Conservation (phyloP, 2,797 vertebrate genomes). For the Phataginus tetradactyla region DNA sequence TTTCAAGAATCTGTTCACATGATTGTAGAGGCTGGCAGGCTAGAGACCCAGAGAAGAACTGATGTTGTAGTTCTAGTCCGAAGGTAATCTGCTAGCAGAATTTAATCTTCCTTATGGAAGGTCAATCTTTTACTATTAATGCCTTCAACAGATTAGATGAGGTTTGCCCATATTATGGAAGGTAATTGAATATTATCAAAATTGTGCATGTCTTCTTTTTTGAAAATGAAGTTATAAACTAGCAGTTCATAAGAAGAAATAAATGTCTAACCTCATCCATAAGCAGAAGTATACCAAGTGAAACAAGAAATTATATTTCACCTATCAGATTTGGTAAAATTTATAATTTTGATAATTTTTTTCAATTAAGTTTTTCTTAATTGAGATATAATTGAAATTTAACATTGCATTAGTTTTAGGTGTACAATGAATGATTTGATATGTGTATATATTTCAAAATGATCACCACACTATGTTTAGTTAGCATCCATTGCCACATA, state of each 20-base stretch:
- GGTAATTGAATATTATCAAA: background rate
- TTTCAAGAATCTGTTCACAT: background rate
- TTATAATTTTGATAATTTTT: background rate
- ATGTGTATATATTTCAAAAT: background rate
- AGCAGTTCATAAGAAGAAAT: background rate
- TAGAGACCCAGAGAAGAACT: background rate
- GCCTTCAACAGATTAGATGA: background rate
- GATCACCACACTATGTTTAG: background rate
- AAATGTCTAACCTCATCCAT: background rate
- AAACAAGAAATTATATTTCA: constrained; percentile 9
- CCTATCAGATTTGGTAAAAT: background rate
- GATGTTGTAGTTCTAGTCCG: background rate
- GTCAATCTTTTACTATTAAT: background rate
- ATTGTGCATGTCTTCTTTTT: background rate
- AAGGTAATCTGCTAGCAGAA: background rate
- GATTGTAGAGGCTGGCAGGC: background rate
- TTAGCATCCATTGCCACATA: background rate
- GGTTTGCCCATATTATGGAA: background rate
- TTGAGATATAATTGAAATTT: background rate
- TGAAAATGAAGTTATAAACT: background rate
- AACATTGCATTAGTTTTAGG: background rate
- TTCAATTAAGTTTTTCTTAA: background rate
- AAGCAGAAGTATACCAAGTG: background rate
- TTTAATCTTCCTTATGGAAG: background rate
- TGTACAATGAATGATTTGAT: background rate